A percentile compares a stretch with the other conserved stretches of the same genome.
Evolutionary conservation across 2,888 invertebrate species (phyloP).

Genomic region (Mamestra brassicae): DNA sequence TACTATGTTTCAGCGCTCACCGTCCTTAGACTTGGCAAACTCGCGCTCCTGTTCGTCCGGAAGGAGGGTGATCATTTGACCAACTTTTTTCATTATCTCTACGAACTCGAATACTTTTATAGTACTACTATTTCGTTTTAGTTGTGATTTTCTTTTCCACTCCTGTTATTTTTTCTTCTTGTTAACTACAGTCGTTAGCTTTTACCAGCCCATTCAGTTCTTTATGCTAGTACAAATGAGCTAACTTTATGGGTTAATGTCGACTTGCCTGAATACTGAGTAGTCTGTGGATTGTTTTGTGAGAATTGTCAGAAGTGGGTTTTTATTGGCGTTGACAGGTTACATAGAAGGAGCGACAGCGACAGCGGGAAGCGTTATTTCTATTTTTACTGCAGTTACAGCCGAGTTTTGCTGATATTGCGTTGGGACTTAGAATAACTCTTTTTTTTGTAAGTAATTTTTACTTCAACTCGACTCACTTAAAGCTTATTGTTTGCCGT

Average conservation of each 20-base stretch:
- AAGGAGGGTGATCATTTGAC: constrained; percentile 84
- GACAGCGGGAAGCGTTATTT: no score
- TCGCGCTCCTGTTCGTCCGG: constrained; percentile 71
- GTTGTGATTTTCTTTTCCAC: constrained; percentile 78
- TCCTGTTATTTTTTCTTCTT: constrained; percentile 72
- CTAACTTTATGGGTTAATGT: constrained; percentile 58
- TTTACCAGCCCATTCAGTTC: constrained; percentile 78
- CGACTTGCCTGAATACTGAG: constrained; percentile 51
- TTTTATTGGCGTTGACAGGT: constrained; percentile 21
- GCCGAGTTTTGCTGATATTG: no score
- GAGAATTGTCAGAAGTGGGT: neutral
- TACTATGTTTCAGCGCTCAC: constrained; percentile 25
- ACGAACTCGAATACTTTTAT: constrained; percentile 83
- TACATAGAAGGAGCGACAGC: neutral
- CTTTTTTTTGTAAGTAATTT: no score
- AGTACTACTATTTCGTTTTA: constrained; percentile 84
- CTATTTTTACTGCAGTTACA: neutral
- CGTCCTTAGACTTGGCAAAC: constrained; percentile 51
- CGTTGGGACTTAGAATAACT: no score
- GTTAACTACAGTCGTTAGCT: constrained; percentile 79
- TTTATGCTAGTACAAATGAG: constrained; percentile 69
- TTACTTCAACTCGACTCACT: no score
- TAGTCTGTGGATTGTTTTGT: constrained; percentile 31
- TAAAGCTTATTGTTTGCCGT: no score
- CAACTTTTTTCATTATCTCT: constrained; percentile 89